phyloP scores from a whole-genome alignment of 2,888 invertebrate genomes.

The Sphecodes monilicornis region DNA sequence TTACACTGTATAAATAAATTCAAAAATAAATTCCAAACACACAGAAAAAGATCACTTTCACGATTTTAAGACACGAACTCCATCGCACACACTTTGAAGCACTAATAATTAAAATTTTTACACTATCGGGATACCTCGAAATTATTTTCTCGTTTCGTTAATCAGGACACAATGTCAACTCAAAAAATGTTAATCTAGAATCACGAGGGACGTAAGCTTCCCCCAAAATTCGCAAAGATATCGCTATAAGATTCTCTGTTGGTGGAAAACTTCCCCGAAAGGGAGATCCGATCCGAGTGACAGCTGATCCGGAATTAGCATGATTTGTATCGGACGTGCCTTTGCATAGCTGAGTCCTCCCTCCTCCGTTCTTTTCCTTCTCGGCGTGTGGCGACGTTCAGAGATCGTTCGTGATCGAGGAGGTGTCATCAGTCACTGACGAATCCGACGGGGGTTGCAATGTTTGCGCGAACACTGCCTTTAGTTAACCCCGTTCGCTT shows the following conservation, averaged over 20 bases:
- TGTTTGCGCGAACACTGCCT: slow-evolving; percentile 76
- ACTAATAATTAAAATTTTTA: neutral
- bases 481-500: slow-evolving; percentile 66
- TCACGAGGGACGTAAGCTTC: neutral
- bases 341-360: slow-evolving; percentile 74
- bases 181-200: neutral
- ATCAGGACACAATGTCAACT: neutral
- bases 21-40: neutral
- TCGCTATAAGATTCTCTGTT: neutral
- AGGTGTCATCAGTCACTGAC: slow-evolving; percentile 81
- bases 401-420: slow-evolving; percentile 78
- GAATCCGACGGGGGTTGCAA: slow-evolving; percentile 72
- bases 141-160: neutral
- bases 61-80: neutral
- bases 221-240: neutral
- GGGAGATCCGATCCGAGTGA: slow-evolving; percentile 40
- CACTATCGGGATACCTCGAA: neutral
- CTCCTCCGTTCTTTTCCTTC: slow-evolving; percentile 20
- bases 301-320: slow-evolving; percentile 72
- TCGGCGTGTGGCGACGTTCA: slow-evolving; percentile 67
- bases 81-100: neutral
- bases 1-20: neutral
- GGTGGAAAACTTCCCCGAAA: neutral
- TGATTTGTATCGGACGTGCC: slow-evolving; percentile 76
- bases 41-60: neutral